Evolutionary conservation across 2,888 invertebrate species (phyloP), one percentile per base, ranked within the genome.

Genomic region (Timema podura): DNA sequence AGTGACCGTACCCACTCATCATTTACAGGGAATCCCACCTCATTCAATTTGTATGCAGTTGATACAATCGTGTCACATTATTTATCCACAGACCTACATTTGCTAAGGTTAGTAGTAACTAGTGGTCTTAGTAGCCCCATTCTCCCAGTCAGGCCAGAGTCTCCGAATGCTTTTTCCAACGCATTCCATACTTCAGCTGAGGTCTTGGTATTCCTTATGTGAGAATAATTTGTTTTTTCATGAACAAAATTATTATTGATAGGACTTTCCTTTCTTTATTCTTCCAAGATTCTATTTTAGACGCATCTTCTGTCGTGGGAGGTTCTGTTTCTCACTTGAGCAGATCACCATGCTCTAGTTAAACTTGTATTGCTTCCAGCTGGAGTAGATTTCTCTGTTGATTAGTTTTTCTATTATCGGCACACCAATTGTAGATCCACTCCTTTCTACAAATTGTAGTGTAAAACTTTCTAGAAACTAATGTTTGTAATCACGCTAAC

Each of bases 61-160:
- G 61, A 44, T 61, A 61, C 45, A 13, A 61, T 61, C n/a, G 9
- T 61, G 61, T 61, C 61, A 13, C 61, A 61, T 9, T 61, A 61
- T 44, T 61, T 45, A 5, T 61, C 61, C 10, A 44, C 16, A 15
- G 61, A 61, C 45, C 30, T 61, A 44, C 61, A 61, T 5, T 61
- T 61, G 6, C 45, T 45, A 13, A 61, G 16, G 13, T n/a, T 16
- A 8, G 16, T 44, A 6, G 7, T 61, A 9, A 61, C 61, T 45
- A 61, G 45, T 9, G 10, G 16, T 30, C 44, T 61, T 30, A 61
- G 30, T 45, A 61, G 45, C 10, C 61, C 61, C 30, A 61, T 30
- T 44, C 61, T 16, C 6, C 44, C 45, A 11, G 16, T 5, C 6
- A 61, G 61, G 44, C 61, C 16, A 2, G 16, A 61, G n/a, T 61